These are phyloP conservation scores for Neodontobutis hainanensis DNA, from an alignment of 2,113 vertebrate species.

Conservation along the genomic window DNA sequence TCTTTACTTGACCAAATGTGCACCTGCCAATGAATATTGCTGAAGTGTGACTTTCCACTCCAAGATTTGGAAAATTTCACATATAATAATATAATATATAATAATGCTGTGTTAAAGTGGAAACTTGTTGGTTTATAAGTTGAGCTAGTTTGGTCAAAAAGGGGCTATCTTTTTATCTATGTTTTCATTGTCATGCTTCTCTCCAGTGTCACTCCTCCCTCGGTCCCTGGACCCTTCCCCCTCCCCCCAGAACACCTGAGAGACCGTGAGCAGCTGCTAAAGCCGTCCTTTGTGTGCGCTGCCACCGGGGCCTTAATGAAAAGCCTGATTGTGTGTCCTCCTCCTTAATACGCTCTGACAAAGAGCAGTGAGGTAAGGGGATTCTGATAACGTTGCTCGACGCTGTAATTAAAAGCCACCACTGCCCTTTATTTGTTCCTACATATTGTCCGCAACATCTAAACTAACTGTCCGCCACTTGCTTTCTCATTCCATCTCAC, in stretches of 20 bases:
- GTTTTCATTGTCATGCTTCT: slow-evolving; percentile 11
- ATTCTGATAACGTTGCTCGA: slow-evolving; percentile 72
- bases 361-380: slow-evolving; percentile 73
- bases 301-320: slow-evolving; percentile 87
- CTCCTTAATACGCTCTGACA: slow-evolving; percentile 89
- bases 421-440: slow-evolving; percentile 34
- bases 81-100: no score
- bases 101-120: no score
- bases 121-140: no score
- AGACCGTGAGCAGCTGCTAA: slow-evolving; percentile 85
- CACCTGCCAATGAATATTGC: no score
- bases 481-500: neutral
- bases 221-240: slow-evolving; percentile 9
- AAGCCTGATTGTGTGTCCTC: slow-evolving; percentile 92
- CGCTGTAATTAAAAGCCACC: slow-evolving; percentile 70
- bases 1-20: no score
- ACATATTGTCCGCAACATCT: slow-evolving; percentile 22
- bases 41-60: no score
- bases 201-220: slow-evolving; percentile 5
- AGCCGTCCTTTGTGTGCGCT: slow-evolving; percentile 86
- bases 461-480: neutral
- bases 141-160: no score
- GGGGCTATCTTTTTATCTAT: no score
- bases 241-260: slow-evolving; percentile 79
- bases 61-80: no score